phyloP scores from a whole-genome alignment of 2,113 vertebrate genomes.

The Pycnonotus jocosus region DNA sequence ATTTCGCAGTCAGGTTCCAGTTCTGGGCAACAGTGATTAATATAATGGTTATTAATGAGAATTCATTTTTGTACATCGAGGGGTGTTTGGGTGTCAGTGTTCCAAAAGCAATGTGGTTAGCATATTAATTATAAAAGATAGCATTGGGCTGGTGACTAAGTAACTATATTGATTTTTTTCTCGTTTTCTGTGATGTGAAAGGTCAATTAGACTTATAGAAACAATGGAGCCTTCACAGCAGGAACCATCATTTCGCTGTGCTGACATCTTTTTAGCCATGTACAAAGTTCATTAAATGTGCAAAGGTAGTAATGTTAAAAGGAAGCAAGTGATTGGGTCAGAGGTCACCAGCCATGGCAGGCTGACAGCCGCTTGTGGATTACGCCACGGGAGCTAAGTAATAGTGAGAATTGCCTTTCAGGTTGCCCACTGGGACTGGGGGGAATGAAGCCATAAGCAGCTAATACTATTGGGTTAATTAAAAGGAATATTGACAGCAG shows the following conservation, averaged over 20 bases:
- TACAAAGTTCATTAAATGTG: conserved; percentile 77
- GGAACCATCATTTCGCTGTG: conserved; percentile 67
- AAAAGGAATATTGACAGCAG: conserved; percentile 70
- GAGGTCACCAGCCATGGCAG: conserved; percentile 60
- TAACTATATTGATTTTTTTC: conserved; percentile 79
- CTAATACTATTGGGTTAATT: conserved; percentile 73
- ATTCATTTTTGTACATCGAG: conserved; percentile 87
- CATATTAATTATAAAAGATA: conserved; percentile 83
- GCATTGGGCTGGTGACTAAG: conserved; percentile 57
- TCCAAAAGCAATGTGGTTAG: conserved; percentile 72
- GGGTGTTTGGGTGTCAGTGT: conserved; percentile 80
- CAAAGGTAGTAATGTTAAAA: conserved; percentile 66
- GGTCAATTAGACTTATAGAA: conserved; percentile 80
- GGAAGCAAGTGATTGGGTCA: conserved; percentile 67
- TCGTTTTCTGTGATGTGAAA: conserved; percentile 76
- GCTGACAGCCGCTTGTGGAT: conserved; percentile 63
- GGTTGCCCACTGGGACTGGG: conserved; percentile 47
- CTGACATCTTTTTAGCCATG: conserved; percentile 72
- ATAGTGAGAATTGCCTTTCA: conserved; percentile 72
- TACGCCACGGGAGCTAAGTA: conserved; percentile 50
- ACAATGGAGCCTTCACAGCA: conserved; percentile 75
- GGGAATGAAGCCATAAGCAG: conserved; percentile 64
- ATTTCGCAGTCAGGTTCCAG: conserved; percentile 95
- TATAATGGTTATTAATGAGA: conserved; percentile 94
- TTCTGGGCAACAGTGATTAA: conserved; percentile 97